Base-by-base conservation (phyloP, 2,888 invertebrate species). In the Pterobdella sp. region DNA sequence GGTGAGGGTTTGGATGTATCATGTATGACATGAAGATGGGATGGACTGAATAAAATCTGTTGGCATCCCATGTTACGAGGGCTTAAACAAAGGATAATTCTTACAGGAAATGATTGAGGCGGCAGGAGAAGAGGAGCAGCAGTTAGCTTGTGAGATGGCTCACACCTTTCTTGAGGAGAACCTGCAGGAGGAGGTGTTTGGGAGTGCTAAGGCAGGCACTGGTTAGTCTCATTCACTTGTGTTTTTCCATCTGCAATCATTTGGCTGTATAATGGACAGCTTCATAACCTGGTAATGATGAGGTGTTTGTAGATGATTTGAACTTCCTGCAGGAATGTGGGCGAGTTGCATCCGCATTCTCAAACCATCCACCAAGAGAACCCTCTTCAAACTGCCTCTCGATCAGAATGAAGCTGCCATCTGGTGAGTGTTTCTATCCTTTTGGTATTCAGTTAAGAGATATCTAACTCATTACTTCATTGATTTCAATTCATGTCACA, bases 381-480 rank as follows among this genome's bases (percentile, higher is more conserved):
- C 93, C 0, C 68, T 83, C 10, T 80, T 82, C 67, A 81, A 80
- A 67, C 86, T 94, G 76, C 88, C 91, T 64, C 86, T 98, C 60
- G 92, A 93, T 77, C 98, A 98, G 84, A 97, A 98, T 84, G 94
- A 96, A 83, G 94, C 97, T 0, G 95, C 96, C 0, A 89, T 94
- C 84, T 91, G 94, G 82, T 89, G 78, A 74, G 76, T 49, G 56
- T 42, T 22, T 42, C 10, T 42, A 14, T 7, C 49, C 49, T 42
- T 42, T 7, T 42, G 49, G 22, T 22, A n/a, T n/a, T n/a, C n/a
- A n/a, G n/a, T n/a, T n/a, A n/a, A n/a, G n/a, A n/a, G n/a, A n/a
- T n/a, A n/a, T n/a, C n/a, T n/a, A n/a, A n/a, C n/a, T n/a, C n/a
- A n/a, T n/a, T n/a, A n/a, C n/a, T n/a, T n/a, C n/a, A n/a, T n/a